Conservation (phyloP, 2,888 invertebrate species). For the Ichneumoninae sp. region DNA sequence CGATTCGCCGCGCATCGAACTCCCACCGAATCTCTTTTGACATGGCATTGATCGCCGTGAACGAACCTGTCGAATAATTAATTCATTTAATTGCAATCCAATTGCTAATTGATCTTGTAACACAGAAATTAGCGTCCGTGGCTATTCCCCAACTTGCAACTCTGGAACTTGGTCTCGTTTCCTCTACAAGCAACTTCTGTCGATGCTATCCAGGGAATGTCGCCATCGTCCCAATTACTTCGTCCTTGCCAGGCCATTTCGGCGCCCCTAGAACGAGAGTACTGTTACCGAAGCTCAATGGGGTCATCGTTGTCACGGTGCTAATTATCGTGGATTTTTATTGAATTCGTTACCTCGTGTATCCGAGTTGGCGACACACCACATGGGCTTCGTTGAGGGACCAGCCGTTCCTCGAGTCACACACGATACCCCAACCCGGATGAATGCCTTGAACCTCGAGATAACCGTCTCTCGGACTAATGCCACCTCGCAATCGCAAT, state of each 20-base stretch:
- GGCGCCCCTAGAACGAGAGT: slow-evolving; percentile 83
- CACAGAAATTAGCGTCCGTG: slow-evolving; percentile 1
- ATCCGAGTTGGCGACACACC: slow-evolving; percentile 85
- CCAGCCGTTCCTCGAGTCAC: slow-evolving; percentile 84
- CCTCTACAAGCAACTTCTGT: slow-evolving; percentile 82
- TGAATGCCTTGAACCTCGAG: slow-evolving; percentile 83
- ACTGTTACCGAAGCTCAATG: neutral
- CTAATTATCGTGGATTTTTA: slow-evolving; percentile 38
- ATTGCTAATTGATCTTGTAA: slow-evolving; percentile 12
- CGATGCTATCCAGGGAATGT: slow-evolving; percentile 81
- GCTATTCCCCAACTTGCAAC: slow-evolving; percentile 77
- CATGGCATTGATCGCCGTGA: slow-evolving; percentile 78
- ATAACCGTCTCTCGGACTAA: slow-evolving; percentile 83
- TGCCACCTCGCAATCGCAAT: slow-evolving; percentile 84
- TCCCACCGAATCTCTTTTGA: slow-evolving; percentile 82
- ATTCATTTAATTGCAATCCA: slow-evolving; percentile 1
- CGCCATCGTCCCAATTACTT: slow-evolving; percentile 73
- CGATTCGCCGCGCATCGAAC: slow-evolving; percentile 83
- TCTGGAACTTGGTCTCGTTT: slow-evolving; percentile 83
- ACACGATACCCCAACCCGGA: slow-evolving; percentile 85
- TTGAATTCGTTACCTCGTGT: slow-evolving; percentile 80
- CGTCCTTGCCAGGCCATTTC: slow-evolving; percentile 85
- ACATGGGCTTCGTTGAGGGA: slow-evolving; percentile 85
- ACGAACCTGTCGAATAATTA: slow-evolving; percentile 74
- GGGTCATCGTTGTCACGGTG: neutral